phyloP scores from a whole-genome alignment of 2,113 vertebrate species.

The Scolopax mira region DNA sequence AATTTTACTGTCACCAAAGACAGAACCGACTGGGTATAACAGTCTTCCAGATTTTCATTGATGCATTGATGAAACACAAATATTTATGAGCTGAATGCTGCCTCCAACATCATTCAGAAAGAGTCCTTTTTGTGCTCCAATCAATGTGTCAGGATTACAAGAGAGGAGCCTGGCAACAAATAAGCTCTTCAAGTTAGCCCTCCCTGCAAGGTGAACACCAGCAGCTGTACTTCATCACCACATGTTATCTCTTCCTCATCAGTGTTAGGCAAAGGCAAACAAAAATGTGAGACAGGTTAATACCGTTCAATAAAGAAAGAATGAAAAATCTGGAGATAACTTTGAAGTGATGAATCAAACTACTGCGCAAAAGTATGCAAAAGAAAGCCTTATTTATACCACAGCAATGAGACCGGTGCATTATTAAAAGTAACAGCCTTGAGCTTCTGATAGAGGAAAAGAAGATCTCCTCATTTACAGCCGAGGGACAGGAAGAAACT shows the following conservation, averaged over 20 bases:
- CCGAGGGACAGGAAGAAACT: background rate
- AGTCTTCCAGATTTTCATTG: slow-evolving; percentile 26
- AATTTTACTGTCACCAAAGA: slow-evolving; percentile 54
- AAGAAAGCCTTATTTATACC: background rate
- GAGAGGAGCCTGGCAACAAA: background rate
- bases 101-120: slow-evolving; percentile 32
- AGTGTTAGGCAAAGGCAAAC: background rate
- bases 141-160: background rate
- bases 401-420: background rate
- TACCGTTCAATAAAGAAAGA: background rate
- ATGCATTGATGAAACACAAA: slow-evolving; percentile 64
- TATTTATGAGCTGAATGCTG: slow-evolving; percentile 58
- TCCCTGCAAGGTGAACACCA: background rate
- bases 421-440: background rate
- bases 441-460: background rate
- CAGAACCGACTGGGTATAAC: slow-evolving; percentile 48
- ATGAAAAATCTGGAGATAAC: background rate
- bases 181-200: background rate
- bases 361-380: background rate
- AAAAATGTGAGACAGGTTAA: background rate
- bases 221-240: background rate
- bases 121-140: background rate
- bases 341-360: background rate
- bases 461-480: background rate
- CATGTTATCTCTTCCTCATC: background rate